A percentile compares a stretch with the other conserved stretches of the same genome.
Evolutionary conservation across 2,888 invertebrate genomes (phyloP).

Genomic region (Drosophila subsilvestris): DNA sequence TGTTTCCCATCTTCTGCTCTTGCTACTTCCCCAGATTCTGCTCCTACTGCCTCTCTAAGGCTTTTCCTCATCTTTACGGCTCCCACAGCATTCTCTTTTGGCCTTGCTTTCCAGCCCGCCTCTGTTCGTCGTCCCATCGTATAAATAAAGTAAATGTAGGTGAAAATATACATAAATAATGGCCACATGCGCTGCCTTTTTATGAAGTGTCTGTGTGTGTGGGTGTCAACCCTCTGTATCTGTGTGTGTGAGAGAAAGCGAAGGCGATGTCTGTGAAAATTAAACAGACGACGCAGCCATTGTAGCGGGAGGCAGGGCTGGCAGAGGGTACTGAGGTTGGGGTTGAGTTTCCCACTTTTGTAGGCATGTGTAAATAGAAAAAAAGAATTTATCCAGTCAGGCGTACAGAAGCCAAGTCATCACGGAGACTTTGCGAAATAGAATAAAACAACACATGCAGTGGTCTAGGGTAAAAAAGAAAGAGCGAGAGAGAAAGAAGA

Average conservation of each 20-base stretch:
- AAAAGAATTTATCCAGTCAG: conserved; percentile 47
- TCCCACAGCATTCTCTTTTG: conserved; percentile 32
- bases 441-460: conserved; percentile 5
- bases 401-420: conserved; percentile 51
- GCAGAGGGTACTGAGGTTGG: conserved; percentile 33
- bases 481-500: conserved; percentile 19
- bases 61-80: conserved; percentile 47
- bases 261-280: conserved; percentile 59
- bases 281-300: conserved; percentile 56
- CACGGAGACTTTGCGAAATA: conserved; percentile 21
- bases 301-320: conserved; percentile 7
- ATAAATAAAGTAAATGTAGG: conserved; percentile 76
- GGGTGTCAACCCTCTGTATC: conserved; percentile 28
- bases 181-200: conserved; percentile 66
- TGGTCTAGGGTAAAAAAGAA: not conserved
- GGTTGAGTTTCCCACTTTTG: conserved; percentile 37
- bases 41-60: conserved; percentile 44
- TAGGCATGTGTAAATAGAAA: conserved; percentile 54
- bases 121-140: conserved; percentile 18
- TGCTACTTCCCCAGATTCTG: conserved; percentile 1
- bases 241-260: conserved; percentile 11
- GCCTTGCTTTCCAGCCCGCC: not conserved
- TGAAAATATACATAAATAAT: conserved; percentile 78
- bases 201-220: conserved; percentile 55
- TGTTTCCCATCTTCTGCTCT: conserved; percentile 12